Evolutionary conservation across 2,113 vertebrate genomes (phyloP).

Genomic region (Malurus alboscapulatus): DNA sequence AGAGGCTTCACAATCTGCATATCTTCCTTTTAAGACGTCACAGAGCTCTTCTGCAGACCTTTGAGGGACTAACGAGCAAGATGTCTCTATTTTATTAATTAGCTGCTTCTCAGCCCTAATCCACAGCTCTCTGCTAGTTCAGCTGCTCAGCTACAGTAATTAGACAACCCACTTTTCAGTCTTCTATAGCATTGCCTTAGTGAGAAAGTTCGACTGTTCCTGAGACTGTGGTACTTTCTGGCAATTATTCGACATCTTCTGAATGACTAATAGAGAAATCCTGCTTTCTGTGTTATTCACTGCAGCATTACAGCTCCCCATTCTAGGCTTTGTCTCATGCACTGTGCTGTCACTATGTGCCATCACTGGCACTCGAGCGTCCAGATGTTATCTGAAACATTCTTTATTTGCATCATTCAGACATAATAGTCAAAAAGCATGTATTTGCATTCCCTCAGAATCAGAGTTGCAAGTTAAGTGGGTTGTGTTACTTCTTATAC

Average conservation of each 20-base stretch:
- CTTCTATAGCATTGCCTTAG: neutral
- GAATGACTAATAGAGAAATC: constrained; percentile 33
- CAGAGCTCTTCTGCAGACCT: constrained; percentile 36
- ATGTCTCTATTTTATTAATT: constrained; percentile 51
- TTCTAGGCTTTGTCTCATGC: neutral
- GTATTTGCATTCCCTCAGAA: neutral
- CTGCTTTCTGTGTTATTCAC: neutral
- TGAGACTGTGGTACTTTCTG: constrained; percentile 6
- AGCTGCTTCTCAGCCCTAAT: neutral
- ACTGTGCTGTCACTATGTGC: neutral
- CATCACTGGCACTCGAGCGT: neutral
- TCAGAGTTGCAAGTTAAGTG: neutral
- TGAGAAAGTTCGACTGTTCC: constrained; percentile 4
- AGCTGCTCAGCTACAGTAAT: constrained; percentile 44
- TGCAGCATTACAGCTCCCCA: neutral
- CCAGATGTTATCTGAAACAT: constrained; percentile 45
- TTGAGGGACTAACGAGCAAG: constrained; percentile 16
- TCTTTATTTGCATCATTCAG: constrained; percentile 5
- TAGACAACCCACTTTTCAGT: constrained; percentile 10
- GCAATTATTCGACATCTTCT: neutral
- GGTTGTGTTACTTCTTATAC: neutral
- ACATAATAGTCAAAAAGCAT: neutral
- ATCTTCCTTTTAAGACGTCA: constrained; percentile 30
- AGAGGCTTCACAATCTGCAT: constrained; percentile 31
- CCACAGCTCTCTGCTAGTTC: neutral